Evolutionary conservation across 2,888 invertebrate genomes (phyloP).

Genomic region (Agriopis marginaria): DNA sequence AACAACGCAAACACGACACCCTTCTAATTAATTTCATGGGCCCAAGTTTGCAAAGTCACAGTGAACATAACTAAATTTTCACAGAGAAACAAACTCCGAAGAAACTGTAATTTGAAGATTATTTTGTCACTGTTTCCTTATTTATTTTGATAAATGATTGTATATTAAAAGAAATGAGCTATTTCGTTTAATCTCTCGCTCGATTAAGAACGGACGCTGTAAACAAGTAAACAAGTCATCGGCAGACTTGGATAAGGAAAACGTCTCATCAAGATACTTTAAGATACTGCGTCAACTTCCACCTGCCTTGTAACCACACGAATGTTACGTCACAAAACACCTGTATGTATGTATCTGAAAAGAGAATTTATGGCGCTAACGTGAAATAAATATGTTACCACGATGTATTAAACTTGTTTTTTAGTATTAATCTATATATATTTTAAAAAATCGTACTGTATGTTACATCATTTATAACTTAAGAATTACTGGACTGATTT

Average conservation of each 20-base stretch:
- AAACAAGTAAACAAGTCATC: conserved; percentile 22
- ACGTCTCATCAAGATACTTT: background rate
- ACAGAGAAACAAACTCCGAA: conserved; percentile 2
- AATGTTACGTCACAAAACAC: conserved; percentile 6
- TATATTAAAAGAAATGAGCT: conserved; percentile 7
- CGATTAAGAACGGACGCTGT: conserved; percentile 4
- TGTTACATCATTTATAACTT: no score
- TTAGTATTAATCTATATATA: no score
- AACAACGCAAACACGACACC: conserved; percentile 27
- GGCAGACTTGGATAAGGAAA: conserved; percentile 3
- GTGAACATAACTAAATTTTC: conserved; percentile 7
- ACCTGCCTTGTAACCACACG: background rate
- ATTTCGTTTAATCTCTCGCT: conserved; percentile 10
- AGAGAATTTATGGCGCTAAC: no score
- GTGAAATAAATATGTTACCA: no score
- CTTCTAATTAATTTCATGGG: conserved; percentile 30
- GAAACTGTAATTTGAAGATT: conserved; percentile 13
- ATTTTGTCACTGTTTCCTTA: background rate
- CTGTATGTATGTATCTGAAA: background rate
- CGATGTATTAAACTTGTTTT: no score
- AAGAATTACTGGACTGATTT: no score
- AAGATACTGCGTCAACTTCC: background rate
- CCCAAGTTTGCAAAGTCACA: conserved; percentile 9
- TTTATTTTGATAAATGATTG: conserved; percentile 11
- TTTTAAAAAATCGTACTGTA: no score